These are phyloP conservation scores for Arrhamphus sclerolepis DNA, from an alignment of 2,797 vertebrate species.

Conservation along the genomic window DNA sequence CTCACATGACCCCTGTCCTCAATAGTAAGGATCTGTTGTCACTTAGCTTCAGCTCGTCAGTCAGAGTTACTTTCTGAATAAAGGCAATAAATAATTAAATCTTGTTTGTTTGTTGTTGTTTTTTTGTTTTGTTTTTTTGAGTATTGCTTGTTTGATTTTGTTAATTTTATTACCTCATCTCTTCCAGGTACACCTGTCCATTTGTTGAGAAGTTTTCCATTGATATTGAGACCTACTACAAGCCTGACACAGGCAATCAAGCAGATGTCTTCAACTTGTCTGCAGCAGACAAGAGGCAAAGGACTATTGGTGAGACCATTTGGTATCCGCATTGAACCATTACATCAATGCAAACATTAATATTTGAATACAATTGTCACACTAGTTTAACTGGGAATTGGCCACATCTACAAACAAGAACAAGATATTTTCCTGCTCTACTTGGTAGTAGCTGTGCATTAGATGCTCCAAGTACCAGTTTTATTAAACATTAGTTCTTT, in stretches of 20 bases:
- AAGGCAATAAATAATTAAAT: constrained; percentile 7
- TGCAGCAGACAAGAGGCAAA: constrained; percentile 89
- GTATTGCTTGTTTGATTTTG: not conserved
- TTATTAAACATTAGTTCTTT: no score
- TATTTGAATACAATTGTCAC: constrained; percentile 2
- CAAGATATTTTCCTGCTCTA: not conserved
- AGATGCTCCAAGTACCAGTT: not conserved
- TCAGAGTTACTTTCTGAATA: constrained; percentile 10
- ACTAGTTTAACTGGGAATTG: not conserved
- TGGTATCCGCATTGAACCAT: not conserved
- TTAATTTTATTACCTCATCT: constrained; percentile 4
- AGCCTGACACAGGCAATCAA: constrained; percentile 90
- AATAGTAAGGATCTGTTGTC: constrained; percentile 21
- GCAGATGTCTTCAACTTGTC: constrained; percentile 93
- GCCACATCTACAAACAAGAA: not conserved
- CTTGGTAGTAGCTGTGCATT: not conserved
- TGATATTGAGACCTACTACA: constrained; percentile 98
- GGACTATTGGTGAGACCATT: constrained; percentile 84
- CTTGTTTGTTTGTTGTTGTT: not conserved
- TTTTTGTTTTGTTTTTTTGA: not conserved
- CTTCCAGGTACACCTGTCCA: constrained; percentile 93
- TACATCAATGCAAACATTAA: not conserved
- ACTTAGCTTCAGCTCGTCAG: constrained; percentile 16
- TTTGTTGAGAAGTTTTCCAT: constrained; percentile 99
- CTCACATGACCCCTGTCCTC: constrained; percentile 38